Base-by-base conservation (phyloP, 1,140 invertebrate genomes). In the Bombus cullumanus region DNA sequence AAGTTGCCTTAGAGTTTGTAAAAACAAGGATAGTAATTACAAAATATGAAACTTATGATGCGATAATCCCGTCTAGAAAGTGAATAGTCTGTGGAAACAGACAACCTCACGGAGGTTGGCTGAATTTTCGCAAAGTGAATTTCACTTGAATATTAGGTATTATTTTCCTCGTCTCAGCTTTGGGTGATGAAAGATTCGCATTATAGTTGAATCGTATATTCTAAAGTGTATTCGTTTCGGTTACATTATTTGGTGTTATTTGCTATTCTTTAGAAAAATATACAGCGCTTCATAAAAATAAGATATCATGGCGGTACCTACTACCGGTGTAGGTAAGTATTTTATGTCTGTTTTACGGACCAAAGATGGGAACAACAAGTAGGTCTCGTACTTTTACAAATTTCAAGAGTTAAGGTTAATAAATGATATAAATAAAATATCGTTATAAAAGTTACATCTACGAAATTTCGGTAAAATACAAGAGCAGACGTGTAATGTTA, bases 311-410 rank as follows among this genome's bases (percentile, higher is more conserved):
- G 94, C 95, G 94, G 94, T 95, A 88, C 94, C 94, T 83, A 94
- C 94, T 89, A 93, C 94, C 94, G 94, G 95, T 94, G 95, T 95
- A 91, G 95, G 95, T 95, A 90, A 94, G 95, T 94, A 91, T 89
- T 89, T 88, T 74, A 79, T 78, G 71, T 72, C 74, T 74, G 13
- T 77, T 85, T 88, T 71, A 87, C 37, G 47, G n/a, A 57, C 57
- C 39, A 86, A 83, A 71, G 66, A 79, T 86, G 34, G 53, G 47
- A 74, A 80, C 78, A 68, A 53, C 62, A 18, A 41, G 39, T 47
- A 68, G 22, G 74, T 25, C 15, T 22, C 1, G 37, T 31, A 15
- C 31, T 6, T 22, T 37, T 47, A 25, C 18, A 22, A 68, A 57
- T 69, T 31, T 15, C 18, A 28, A 41, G 41, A 80, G 1, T 59